Base-by-base conservation (phyloP, 2,888 invertebrate species). In the Acholoe squamosa region DNA sequence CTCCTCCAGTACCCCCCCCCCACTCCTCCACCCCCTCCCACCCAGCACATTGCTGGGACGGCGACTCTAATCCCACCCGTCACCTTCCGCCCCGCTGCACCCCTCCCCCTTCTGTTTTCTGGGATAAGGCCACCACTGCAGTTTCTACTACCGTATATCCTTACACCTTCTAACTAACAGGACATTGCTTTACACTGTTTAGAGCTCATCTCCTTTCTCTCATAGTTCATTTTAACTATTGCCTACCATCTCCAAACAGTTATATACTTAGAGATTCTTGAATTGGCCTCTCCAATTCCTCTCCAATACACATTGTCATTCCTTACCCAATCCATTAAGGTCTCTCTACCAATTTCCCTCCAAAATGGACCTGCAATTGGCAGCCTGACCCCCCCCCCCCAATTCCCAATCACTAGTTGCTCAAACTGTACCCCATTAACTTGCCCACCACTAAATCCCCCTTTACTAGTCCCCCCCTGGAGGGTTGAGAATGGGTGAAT, bases 91-190 rank as follows among this genome's bases (percentile, higher is more conserved):
- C 76, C 16, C 7, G 43, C 10, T 31, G 28, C 76, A 76, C 25
- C 76, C 25, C 76, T 76, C 16, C 10, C n/a, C 76, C 76, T 76
- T 31, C 76, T 25, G 28, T 76, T 76, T 76, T 76, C 31, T 31
- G 28, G 76, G 28, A 14, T 28, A n/a, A 14, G 16, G 14, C 76
- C 16, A 7, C 76, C 76, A 28, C 31, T 5, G 5, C 76, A 25
- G n/a, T 25, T 76, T 31, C 76, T 76, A n/a, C 25, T 25, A 14
- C 16, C 10, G 3, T 61, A 19, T n/a, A 61, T 19, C 7, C 61
- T 43, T 3, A n/a, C n/a, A n/a, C n/a, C n/a, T n/a, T n/a, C n/a
- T n/a, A n/a, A n/a, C n/a, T n/a, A n/a, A n/a, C n/a, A n/a, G 5
- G 10, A 43, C 10, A 43, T 3, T 43, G 5, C 43, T 43, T 3